Base-by-base conservation (phyloP, 1,140 invertebrate species). In the Vanessa atalanta region DNA sequence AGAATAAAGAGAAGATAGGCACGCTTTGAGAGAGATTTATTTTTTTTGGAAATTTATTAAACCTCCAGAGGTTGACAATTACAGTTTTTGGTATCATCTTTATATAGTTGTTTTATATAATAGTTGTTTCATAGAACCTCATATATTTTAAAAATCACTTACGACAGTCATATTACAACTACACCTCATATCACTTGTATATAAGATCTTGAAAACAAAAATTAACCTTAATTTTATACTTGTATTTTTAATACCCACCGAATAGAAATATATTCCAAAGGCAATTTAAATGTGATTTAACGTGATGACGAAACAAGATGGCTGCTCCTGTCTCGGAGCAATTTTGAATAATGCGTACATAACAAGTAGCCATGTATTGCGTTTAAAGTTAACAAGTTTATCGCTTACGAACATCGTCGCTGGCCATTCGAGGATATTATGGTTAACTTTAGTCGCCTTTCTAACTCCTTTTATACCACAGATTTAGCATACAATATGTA, bases 331-430 rank as follows among this genome's bases (percentile, higher is more conserved):
- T 23, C 16, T 61, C 57, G 20, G 16, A 47, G 47, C 71, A 72
- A 67, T 72, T 55, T 72, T 72, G 64, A 72, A 66, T 72, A 72
- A 72, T 72, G 71, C 71, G 71, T 72, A 66, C 70, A 64, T 65
- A 26, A 57, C 51, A 57, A 60, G 63, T 60, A 72, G 53, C 53
- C 71, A 66, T 72, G 67, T 69, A 68, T 57, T 68, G 50, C 64
- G 48, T 47, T 67, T 61, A 43, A 31, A 15, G 47, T 37, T 66
- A 47, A 64, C 61, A 65, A 65, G 70, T 57, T 65, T 72, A 72
- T 72, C 71, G 67, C 55, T 72, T 66, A 53, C 47, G 71, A 37
- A 67, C 64, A 72, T 72, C 71, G 65, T 48, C 23, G 55, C 55
- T 60, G 67, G 11, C 64, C 26, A 31, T 65, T 72, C 48, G 70